Percentiles rank a stretch among this genome's conserved stretches.
Conservation (phyloP, 2,113 vertebrate genomes). For the Petroica traversi region DNA sequence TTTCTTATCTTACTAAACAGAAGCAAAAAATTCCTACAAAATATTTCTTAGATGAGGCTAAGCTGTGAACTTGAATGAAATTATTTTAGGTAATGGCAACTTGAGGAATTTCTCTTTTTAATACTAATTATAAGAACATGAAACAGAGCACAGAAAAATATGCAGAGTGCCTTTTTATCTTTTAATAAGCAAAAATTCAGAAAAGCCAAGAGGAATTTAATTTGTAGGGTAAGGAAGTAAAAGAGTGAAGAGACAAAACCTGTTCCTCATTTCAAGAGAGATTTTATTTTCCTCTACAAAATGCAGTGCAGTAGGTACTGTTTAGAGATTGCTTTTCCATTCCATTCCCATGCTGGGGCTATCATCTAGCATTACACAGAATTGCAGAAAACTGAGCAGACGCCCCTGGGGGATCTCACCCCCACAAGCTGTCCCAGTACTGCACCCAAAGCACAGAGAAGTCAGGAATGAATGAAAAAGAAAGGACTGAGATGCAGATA, state of each 20-base stretch:
- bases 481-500: neutral
- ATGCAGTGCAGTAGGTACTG: neutral
- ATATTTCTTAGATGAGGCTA: neutral
- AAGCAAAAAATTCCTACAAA: neutral
- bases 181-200: neutral
- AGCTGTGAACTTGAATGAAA: neutral
- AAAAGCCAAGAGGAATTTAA: neutral
- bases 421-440: neutral
- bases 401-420: neutral
- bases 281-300: neutral
- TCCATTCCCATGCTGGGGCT: neutral
- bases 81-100: neutral
- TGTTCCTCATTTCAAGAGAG: neutral
- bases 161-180: neutral
- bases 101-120: neutral
- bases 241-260: neutral
- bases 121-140: neutral
- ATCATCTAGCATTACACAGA: neutral
- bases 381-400: neutral
- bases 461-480: neutral
- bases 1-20: slow-evolving; percentile 6
- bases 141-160: neutral
- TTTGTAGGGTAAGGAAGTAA: neutral
- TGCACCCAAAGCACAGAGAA: neutral
- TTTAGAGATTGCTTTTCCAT: neutral